A percentile compares a stretch with the other conserved stretches of the same genome.
Conservation (phyloP, 1,140 invertebrate genomes). For the Maconellicoccus hirsutus region DNA sequence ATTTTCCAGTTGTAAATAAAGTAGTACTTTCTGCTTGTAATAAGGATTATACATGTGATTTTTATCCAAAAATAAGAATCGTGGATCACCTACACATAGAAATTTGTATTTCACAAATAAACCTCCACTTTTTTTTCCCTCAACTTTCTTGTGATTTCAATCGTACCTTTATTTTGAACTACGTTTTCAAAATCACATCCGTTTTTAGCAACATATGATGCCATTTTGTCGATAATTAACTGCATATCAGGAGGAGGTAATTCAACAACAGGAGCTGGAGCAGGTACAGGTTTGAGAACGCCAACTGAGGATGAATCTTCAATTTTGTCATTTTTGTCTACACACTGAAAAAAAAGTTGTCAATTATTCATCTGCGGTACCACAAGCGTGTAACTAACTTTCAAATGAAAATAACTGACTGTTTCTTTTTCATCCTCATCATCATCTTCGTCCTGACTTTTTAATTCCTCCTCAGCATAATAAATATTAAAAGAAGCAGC, state of each 20-base stretch:
- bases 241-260: constrained; percentile 65
- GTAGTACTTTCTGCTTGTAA: not conserved
- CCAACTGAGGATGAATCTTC: not conserved
- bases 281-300: not conserved
- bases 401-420: not conserved
- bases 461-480: not conserved
- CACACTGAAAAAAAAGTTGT: not conserved
- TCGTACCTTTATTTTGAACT: constrained; percentile 63
- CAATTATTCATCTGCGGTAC: no score
- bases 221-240: constrained; percentile 90
- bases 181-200: constrained; percentile 83
- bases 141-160: not conserved
- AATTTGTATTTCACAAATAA: not conserved
- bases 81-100: not conserved
- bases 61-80: constrained; percentile 9
- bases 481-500: constrained; percentile 2
- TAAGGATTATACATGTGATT: not conserved
- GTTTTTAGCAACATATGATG: constrained; percentile 87
- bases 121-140: no score
- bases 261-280: constrained; percentile 23
- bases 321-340: not conserved
- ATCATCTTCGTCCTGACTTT: not conserved
- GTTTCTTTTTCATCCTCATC: not conserved
- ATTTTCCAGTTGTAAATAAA: constrained; percentile 9
- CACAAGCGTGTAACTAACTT: not conserved